These are phyloP conservation scores for Drosophila sp. DNA, from an alignment of 1,140 invertebrate species.

Conservation along the genomic window DNA sequence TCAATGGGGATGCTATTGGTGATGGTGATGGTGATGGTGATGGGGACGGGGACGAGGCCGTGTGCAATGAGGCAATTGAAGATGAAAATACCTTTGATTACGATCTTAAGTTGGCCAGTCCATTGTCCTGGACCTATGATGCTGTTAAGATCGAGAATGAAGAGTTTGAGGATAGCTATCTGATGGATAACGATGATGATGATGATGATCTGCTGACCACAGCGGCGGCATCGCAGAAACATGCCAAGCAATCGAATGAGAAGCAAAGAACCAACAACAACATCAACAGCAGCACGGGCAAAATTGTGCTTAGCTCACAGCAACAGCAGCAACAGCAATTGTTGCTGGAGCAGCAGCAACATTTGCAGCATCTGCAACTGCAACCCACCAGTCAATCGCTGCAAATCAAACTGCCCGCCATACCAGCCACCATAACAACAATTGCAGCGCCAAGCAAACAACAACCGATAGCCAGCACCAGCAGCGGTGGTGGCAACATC, in stretches of 20 bases:
- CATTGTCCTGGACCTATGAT: constrained; percentile 82
- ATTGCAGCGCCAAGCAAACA: constrained; percentile 64
- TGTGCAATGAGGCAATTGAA: constrained; percentile 72
- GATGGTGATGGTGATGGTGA: too few relatives aligned
- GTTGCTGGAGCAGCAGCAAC: constrained; percentile 77
- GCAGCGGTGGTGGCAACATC: constrained; percentile 39
- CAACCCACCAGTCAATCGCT: constrained; percentile 76
- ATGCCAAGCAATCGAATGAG: constrained; percentile 71
- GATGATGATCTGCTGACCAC: constrained; percentile 78
- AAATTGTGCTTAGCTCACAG: constrained; percentile 63
- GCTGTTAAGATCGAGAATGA: constrained; percentile 81
- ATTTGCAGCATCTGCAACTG: constrained; percentile 74
- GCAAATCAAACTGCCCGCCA: constrained; percentile 76
- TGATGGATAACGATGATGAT: constrained; percentile 77
- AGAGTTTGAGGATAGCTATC: constrained; percentile 77
- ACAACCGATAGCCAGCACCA: constrained; percentile 50
- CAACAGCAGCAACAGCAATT: constrained; percentile 76
- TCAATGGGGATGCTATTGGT: too few relatives aligned
- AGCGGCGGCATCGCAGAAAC: constrained; percentile 74
- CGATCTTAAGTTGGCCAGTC: constrained; percentile 79
- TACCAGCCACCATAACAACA: constrained; percentile 78
- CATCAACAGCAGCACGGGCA: constrained; percentile 35
- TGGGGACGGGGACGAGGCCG: constrained; percentile 70
- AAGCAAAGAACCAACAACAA: constrained; percentile 50
- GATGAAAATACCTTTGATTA: constrained; percentile 79